Base-by-base conservation (phyloP, 2,797 vertebrate genomes). In the Corythornis leucogaster region DNA sequence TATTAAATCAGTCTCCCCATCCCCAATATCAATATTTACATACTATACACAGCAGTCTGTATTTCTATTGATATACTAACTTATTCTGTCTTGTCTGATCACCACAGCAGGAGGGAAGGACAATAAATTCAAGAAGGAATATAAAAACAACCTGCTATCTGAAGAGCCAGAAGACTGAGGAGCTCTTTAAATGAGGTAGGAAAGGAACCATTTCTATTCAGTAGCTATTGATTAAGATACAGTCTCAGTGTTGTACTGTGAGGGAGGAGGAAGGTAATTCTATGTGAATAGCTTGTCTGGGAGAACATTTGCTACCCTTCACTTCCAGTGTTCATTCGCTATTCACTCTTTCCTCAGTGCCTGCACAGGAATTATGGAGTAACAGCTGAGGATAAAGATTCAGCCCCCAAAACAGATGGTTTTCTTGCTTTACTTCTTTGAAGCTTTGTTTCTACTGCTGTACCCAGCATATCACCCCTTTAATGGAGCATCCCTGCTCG, bases 11-110 rank as follows among this genome's bases (percentile, higher is more conserved):
- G 42, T 51, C 20, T 85, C 73, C 53, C 81, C 5, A 1, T 80
- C 87, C 33, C 54, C 74, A 89, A 83, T 87, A 87, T 91, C 87
- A 94, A 82, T 93, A 89, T 94, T 95, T 93, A 78, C 19, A 3
- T 57, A 26, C 26, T 40, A 40, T 31, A 66, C 76, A 54, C 87
- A 94, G 87, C 42, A 10, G 87, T 93, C 94, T 87, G 80, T 24
- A 24, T 80, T 76, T 80, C 69, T 76, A 15, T 83, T 78, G 85
- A 59, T 78, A 89, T 33, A 80, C 38, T 61, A 87, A 87, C 81
- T 53, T 57, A 74, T 55, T 89, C 81, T 70, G 30, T n/a, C 85
- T 67, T 82, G 79, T 74, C 81, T 89, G 85, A 93, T 80, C 91
- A 83, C 69, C 80, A 57, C 76, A 71, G 76, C 73, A 64, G 93